These are phyloP conservation scores for Limnephilus auricula DNA, from an alignment of 2,888 invertebrate species.

Conservation along the genomic window DNA sequence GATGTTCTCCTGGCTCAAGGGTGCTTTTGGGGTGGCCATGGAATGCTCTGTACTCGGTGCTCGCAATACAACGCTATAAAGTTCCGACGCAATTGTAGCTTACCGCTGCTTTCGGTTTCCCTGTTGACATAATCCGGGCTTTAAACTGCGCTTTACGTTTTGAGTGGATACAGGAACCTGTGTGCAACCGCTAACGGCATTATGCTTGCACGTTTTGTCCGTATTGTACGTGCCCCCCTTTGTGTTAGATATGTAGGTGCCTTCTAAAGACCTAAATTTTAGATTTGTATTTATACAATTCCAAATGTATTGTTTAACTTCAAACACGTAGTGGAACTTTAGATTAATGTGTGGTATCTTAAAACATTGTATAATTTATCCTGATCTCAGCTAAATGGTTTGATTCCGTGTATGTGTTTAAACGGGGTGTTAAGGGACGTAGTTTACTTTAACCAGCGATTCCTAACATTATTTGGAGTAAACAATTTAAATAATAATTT, in stretches of 20 bases:
- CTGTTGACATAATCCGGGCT: conserved; percentile 22
- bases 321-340: background rate
- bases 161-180: background rate
- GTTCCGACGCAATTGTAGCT: background rate
- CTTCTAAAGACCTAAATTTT: background rate
- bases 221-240: background rate
- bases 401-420: too few species aligned
- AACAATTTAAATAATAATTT: too few species aligned
- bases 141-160: conserved; percentile 2
- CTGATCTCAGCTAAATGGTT: too few species aligned
- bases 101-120: background rate
- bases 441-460: too few species aligned
- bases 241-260: background rate
- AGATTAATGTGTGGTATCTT: background rate
- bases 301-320: background rate
- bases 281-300: background rate
- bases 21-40: background rate
- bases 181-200: background rate
- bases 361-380: too few species aligned
- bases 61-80: background rate
- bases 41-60: background rate
- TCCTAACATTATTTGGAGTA: too few species aligned
- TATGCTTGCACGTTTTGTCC: background rate
- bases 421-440: too few species aligned
- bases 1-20: background rate